phyloP scores from a whole-genome alignment of 2,797 vertebrate genomes.

The Coccyzus lansbergi region DNA sequence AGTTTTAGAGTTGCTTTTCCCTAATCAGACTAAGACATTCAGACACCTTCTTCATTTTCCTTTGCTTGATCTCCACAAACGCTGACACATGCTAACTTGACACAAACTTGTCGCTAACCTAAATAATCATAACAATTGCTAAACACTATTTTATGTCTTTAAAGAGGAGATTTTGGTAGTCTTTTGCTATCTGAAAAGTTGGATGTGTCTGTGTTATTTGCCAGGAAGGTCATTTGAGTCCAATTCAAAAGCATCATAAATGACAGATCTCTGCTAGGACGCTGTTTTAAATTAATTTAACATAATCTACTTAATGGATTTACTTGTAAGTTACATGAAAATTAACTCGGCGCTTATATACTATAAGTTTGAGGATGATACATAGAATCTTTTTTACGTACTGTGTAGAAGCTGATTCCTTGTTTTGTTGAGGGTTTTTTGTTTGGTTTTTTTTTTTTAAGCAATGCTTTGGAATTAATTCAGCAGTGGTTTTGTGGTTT shows the following conservation, averaged over 20 bases:
- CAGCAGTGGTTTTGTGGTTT: not conserved
- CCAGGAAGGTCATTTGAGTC: not conserved
- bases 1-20: conserved; percentile 30
- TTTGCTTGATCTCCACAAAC: conserved; percentile 39
- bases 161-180: not conserved
- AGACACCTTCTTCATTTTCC: not conserved
- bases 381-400: not conserved
- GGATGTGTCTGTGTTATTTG: not conserved
- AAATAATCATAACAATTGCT: conserved; percentile 43
- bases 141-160: not conserved
- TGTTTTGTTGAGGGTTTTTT: too few relatives aligned
- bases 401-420: not conserved
- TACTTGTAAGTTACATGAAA: conserved; percentile 49
- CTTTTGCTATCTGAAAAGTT: conserved; percentile 16
- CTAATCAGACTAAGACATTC: conserved; percentile 27
- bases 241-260: not conserved
- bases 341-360: conserved; percentile 18
- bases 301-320: conserved; percentile 65
- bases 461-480: not conserved
- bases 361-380: not conserved
- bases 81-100: conserved; percentile 36
- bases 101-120: not conserved
- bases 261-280: conserved; percentile 10
- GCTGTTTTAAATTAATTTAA: conserved; percentile 55
- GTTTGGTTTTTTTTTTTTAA: not conserved